Base-by-base conservation (phyloP, 2,113 vertebrate species). In the Vulpes vulpes region DNA sequence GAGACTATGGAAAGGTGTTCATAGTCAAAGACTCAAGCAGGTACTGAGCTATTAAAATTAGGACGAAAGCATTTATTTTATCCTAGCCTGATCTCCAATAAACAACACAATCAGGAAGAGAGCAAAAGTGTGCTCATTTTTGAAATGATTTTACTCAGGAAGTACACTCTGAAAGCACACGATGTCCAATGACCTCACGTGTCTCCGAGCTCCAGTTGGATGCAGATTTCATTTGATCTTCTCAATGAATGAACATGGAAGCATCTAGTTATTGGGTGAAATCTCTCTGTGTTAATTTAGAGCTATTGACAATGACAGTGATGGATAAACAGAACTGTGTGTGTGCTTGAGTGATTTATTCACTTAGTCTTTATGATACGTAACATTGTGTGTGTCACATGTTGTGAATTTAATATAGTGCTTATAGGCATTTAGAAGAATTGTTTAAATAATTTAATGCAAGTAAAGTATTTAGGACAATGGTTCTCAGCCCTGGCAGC, bases 371-470 rank as follows among this genome's bases (percentile, higher is more conserved):
- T 86, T 49, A 49, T 3, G 86, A 76, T 25, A 92, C 30, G 8
- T 60, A 91, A 88, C 5, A 92, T 71, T 79, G 51, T 49, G 16
- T 12, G n/a, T 17, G 9, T 25, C 30, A 71, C 19, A 11, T 32
- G 43, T 84, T 88, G 74, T 49, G 43, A 87, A 94, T 62, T 90
- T 74, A 93, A 65, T 79, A 35, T 17, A 67, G 12, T 25, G 9
- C 25, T 91, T 84, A 65, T 38, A 74, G 12, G 12, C 8, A 76
- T 76, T 95, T 91, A 62, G 64, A 80, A 92, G 53, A 69, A 90
- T 80, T 96, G 71, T 60, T 90, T 80, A 65, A 97, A 83, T 91
- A 93, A 88, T 57, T 87, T 69, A 78, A 81, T 49, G 35, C 19
- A 76, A 86, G 8, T 32, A 23, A 83, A 27, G 8, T 64, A 88